Base-by-base conservation (phyloP, 2,113 vertebrate species). In the Asarcornis scutulata region DNA sequence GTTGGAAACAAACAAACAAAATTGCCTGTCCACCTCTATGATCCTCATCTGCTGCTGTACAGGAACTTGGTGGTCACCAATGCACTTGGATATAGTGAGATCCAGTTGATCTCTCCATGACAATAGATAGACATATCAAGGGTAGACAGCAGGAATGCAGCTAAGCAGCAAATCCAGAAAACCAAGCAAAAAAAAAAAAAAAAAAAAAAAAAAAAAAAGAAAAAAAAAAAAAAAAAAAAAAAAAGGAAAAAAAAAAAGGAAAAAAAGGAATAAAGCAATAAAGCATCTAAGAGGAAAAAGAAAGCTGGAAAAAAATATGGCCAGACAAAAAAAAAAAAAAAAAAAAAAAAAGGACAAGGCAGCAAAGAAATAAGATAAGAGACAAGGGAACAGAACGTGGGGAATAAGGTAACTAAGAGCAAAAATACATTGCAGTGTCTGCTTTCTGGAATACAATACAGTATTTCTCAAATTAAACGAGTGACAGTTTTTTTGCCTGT, bases 101-200 rank as follows among this genome's bases (percentile, higher is more conserved):
- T 48, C 67, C 27, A 74, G 15, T 7, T 31, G 40, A 88, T 64
- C 40, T 22, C 34, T 91, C 42, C 81, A 76, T 25, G 53, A 16
- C 36, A 52, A 3, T 4, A 21, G 23, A 52, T 2, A 60, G 34
- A 13, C 79, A 46, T 0, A 0, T 2, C 3, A 4, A 36, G 8
- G 25, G 22, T 32, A 75, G 9, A 16, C 44, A 89, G 67, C 38
- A 89, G 67, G 84, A 83, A 91, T 6, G 18, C 25, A 86, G 42
- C 27, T 71, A 11, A 88, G 32, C 6, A 29, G 42, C 34, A 72
- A 21, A 23, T 44, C 77, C 77, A 67, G 31, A 66, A 40, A 53
- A 80, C 10, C 3, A 27, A 66, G 13, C 0, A 7, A 90, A 13
- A 0, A 53, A 69, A 13, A 55, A 42, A 32, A 12, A 73, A 29